Percentiles rank a stretch among this genome's conserved stretches.
These are phyloP conservation scores for Sialia sialis DNA, from an alignment of 2,113 vertebrate genomes.

Conservation along the genomic window DNA sequence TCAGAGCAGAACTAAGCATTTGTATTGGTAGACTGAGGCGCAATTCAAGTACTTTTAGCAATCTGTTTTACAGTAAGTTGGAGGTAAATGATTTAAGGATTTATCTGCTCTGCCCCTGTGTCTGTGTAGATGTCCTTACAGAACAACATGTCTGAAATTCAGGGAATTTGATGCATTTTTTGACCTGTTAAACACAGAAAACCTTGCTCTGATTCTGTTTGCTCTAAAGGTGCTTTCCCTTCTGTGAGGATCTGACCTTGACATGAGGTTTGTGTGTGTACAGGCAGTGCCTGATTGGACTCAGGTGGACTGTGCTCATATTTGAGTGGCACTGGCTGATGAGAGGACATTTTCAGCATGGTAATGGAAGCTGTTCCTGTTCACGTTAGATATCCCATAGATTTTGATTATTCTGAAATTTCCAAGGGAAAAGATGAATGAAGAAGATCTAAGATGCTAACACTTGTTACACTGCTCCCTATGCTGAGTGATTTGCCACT, in stretches of 20 bases:
- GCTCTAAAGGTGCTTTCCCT: neutral
- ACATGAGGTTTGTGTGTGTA: neutral
- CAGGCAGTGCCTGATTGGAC: neutral
- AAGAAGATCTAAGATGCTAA: neutral
- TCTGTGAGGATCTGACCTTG: neutral
- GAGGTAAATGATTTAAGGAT: neutral
- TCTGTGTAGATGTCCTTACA: neutral
- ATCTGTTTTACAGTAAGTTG: neutral
- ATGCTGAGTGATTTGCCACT: neutral
- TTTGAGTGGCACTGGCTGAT: neutral
- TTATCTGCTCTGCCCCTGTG: neutral
- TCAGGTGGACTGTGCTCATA: accelerated
- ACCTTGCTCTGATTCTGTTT: neutral
- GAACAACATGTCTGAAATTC: neutral
- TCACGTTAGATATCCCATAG: neutral
- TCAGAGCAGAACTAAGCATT: neutral
- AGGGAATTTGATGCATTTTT: neutral
- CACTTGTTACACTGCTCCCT: neutral
- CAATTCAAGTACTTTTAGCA: neutral
- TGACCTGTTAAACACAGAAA: neutral
- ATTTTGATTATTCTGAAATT: neutral
- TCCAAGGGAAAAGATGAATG: neutral
- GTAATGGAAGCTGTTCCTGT: neutral
- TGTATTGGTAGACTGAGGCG: neutral
- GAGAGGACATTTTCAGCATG: neutral